These are phyloP conservation scores for Stegodyphus mimosarum DNA, from an alignment of 1,140 invertebrate genomes.

Conservation along the genomic window DNA sequence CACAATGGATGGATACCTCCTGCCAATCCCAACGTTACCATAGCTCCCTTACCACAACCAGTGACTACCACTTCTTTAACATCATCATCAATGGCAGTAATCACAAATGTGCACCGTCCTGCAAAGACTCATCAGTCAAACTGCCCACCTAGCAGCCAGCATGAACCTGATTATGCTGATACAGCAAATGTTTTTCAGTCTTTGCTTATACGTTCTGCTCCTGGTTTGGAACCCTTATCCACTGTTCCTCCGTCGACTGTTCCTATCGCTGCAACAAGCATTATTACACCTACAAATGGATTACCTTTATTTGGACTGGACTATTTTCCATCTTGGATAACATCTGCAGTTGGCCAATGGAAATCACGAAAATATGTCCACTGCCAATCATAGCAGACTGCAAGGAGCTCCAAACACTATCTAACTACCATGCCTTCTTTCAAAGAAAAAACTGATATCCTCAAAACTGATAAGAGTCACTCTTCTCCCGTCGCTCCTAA, in stretches of 20 bases:
- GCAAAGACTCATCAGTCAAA: constrained; percentile 8
- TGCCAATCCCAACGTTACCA: constrained; percentile 54
- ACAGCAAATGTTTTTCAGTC: constrained; percentile 50
- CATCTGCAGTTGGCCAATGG: constrained; percentile 11
- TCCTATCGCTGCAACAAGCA: constrained; percentile 7
- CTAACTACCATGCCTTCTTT: not conserved
- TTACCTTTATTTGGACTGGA: constrained; percentile 33
- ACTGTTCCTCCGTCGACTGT: not conserved
- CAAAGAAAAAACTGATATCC: constrained; percentile 12
- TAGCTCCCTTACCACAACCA: constrained; percentile 32
- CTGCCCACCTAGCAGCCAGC: not conserved
- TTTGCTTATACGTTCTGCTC: constrained; percentile 23
- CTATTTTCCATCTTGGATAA: constrained; percentile 21
- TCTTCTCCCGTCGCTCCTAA: constrained; percentile 1
- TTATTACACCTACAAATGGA: constrained; percentile 18
- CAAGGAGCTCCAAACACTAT: not conserved
- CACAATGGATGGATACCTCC: constrained; percentile 49
- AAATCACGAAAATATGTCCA: not conserved
- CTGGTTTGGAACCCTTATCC: constrained; percentile 6
- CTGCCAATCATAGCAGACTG: not conserved
- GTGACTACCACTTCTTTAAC: not conserved
- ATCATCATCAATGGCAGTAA: not conserved
- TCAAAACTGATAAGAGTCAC: not conserved
- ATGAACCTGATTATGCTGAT: constrained; percentile 29
- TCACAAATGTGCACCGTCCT: constrained; percentile 4